phyloP scores from a whole-genome alignment of 2,888 invertebrate genomes.

The Imbricaverruca yamaguchii region DNA sequence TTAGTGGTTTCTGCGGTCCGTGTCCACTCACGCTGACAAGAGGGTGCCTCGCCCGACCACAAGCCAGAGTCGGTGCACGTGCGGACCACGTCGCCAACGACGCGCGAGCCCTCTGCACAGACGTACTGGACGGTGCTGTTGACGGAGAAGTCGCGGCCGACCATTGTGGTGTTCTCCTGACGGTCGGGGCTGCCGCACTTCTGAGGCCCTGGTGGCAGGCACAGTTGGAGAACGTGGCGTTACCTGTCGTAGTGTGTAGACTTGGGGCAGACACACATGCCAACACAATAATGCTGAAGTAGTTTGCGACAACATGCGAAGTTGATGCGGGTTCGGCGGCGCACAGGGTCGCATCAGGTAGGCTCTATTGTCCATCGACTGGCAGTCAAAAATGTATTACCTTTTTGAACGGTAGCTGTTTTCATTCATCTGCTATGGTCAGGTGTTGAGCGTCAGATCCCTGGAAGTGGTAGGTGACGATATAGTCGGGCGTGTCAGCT shows the following conservation, averaged over 20 bases:
- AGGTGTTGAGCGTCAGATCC: too few species aligned
- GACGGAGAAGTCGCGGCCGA: background rate
- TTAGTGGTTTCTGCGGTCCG: too few species aligned
- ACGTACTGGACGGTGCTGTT: slow-evolving; percentile 47
- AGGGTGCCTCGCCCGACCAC: slow-evolving; percentile 73
- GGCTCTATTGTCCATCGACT: background rate
- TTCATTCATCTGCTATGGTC: too few species aligned
- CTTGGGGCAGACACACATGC: background rate
- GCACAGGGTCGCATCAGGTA: background rate
- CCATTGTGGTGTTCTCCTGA: slow-evolving; percentile 68
- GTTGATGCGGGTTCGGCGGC: background rate
- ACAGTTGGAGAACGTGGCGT: background rate
- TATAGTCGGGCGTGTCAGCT: too few species aligned
- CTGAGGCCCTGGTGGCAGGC: slow-evolving; percentile 57
- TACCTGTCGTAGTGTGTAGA: background rate
- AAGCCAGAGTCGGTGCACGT: slow-evolving; percentile 66
- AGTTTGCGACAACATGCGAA: background rate
- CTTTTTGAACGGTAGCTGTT: too few species aligned
- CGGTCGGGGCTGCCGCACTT: slow-evolving; percentile 84
- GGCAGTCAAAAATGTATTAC: background rate
- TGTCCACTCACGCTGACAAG: slow-evolving; percentile 68
- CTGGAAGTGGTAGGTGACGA: too few species aligned
- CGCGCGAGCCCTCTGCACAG: slow-evolving; percentile 74
- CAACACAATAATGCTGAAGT: background rate
- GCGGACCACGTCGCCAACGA: slow-evolving; percentile 60